Base-by-base conservation (phyloP, 2,888 invertebrate genomes). In the Microctonus aethiopoides region DNA sequence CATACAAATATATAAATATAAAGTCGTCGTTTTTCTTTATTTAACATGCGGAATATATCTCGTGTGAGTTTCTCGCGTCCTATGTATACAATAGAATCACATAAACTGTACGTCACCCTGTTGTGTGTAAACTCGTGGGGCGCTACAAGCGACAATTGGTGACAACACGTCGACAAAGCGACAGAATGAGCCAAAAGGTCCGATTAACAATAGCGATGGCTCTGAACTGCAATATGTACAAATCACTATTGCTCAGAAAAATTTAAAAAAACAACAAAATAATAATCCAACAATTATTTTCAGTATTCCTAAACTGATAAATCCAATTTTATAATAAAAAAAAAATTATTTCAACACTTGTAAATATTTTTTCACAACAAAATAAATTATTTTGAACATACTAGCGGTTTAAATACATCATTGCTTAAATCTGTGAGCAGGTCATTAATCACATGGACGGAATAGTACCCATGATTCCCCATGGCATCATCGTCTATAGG, bases 51-150 rank as follows among this genome's bases (percentile, higher is more conserved):
- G 61, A 70, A 64, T 71, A 67, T 32, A 70, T 46, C 34, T 68
- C 36, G 61, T 67, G 61, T 67, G 57, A 62, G 22, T 61, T 61
- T 68, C 72, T 68, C 72, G 75, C 74, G 68, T 32, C 67, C n/a
- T n/a, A n/a, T 70, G 59, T 70, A 74, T 73, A 83, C 82, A 84
- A 83, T 83, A 75, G 80, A 80, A 79, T 82, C 80, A 78, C 83
- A 83, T 82, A 82, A 83, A 83, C 80, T 79, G 80, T 79, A 75
- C 74, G 79, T 81, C 81, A 81, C 78, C 79, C 83, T 83, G 83
- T 84, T 84, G 83, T 83, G 80, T 83, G 81, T 83, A 84, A 84
- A 84, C 83, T 83, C 80, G 77, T 81, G 79, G 83, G 83, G 83
- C 83, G 76, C 81, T 78, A 74, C 74, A 79, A 78, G 77, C 80